Evolutionary conservation across 1,140 invertebrate genomes (phyloP).

Genomic region (Drosophila kikkawai): DNA sequence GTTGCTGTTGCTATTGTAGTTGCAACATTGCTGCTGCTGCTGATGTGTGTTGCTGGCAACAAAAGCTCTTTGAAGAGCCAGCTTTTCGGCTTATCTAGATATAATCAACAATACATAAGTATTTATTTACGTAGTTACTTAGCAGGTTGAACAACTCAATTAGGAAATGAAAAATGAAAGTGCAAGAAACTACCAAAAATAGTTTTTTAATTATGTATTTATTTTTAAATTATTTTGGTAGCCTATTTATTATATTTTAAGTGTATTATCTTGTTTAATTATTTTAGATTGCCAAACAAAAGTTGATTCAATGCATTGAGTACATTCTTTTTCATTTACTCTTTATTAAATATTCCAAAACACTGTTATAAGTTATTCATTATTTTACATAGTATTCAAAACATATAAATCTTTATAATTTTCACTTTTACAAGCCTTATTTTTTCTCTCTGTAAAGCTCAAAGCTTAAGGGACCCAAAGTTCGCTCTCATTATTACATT

Average conservation of each 20-base stretch:
- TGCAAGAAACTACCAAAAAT: not conserved
- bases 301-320: not conserved
- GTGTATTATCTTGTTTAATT: not conserved
- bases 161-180: conserved; percentile 4
- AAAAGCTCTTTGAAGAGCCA: conserved; percentile 21
- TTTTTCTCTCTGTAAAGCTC: conserved; percentile 1
- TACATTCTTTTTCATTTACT: not conserved
- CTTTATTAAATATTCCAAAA: not conserved
- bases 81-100: conserved; percentile 16
- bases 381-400: not conserved
- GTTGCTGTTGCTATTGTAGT: not conserved
- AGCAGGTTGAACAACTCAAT: conserved; percentile 6
- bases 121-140: not conserved
- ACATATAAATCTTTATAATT: not conserved
- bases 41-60: conserved; percentile 18
- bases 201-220: not conserved
- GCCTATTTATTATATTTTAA: not conserved
- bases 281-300: not conserved
- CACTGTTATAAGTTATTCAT: not conserved
- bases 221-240: not conserved
- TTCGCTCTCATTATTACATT: not conserved
- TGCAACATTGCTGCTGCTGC: conserved; percentile 14
- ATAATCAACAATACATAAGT: not conserved
- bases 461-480: not conserved
- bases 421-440: not conserved